Evolutionary conservation across 1,140 invertebrate genomes (phyloP), one percentile per base, ranked within the genome.

Genomic region (Reticulitermes speratus): DNA sequence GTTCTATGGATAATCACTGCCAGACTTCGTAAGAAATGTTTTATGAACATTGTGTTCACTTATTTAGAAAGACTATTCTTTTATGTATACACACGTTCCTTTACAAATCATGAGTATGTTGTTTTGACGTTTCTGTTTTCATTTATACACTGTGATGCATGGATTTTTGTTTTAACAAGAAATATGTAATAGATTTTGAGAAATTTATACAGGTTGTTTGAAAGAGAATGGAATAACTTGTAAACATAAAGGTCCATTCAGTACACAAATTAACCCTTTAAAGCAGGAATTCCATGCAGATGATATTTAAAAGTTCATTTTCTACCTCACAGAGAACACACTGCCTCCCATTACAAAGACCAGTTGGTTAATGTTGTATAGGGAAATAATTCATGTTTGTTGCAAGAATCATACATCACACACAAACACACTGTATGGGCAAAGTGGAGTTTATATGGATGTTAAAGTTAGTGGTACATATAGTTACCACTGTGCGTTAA

Each of bases 111-210:
- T 75, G 65, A 75, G n/a, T 75, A 30, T 75, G 65, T 75, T 75
- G 25, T 75, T 75, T 75, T 75, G n/a, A 75, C n/a, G n/a, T 75
- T 75, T 75, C n/a, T 75, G 9, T 75, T 75, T 75, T 75, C n/a
- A 75, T 75, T 30, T 75, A 12, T 75, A 30, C n/a, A 75, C 8
- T 16, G 38, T 38, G 65, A 75, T 11, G 16, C 19, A 75, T 75
- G 25, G n/a, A 75, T n/a, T 75, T 8, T 2, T 75, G 25, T 8
- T 30, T 75, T 14, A 75, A 9, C n/a, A 25, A n/a, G n/a, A 75
- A 0, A 30, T 25, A n/a, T 75, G n/a, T 30, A n/a, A 30, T 75
- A 75, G 25, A 75, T 14, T 11, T 5, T 19, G 8, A 75, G 9
- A 30, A 75, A 75, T 6, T 75, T 30, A 75, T 75, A 75, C 65